Conservation (phyloP, 2,797 vertebrate species). For the Microchirus variegatus region DNA sequence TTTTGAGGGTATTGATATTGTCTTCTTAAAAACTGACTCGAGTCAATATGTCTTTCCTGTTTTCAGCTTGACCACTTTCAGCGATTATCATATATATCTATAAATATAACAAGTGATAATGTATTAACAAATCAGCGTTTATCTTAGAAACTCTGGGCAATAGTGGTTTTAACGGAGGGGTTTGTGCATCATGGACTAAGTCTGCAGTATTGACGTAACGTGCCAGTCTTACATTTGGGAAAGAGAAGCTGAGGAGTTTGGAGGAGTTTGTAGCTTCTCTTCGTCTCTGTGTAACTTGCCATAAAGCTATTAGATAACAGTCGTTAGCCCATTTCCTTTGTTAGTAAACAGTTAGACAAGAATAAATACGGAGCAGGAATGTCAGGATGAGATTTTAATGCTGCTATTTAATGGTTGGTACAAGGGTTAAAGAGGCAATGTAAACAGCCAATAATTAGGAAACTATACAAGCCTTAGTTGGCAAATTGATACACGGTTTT, state of each 20-base stretch:
- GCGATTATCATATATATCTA: slow-evolving; percentile 87
- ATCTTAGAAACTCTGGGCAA: slow-evolving; percentile 93
- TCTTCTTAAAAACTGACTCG: slow-evolving; percentile 88
- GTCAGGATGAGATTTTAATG: slow-evolving; percentile 7
- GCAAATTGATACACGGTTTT: neutral
- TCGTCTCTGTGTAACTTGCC: slow-evolving; percentile 82
- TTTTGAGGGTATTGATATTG: slow-evolving; percentile 81
- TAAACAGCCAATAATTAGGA: slow-evolving; percentile 4
- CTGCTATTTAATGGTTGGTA: slow-evolving; percentile 1
- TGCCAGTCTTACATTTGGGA: slow-evolving; percentile 90
- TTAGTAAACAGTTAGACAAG: slow-evolving; percentile 13
- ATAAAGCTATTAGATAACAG: slow-evolving; percentile 84
- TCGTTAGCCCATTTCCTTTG: slow-evolving; percentile 43
- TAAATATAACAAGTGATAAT: slow-evolving; percentile 75
- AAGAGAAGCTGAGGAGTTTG: slow-evolving; percentile 54
- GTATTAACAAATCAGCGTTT: slow-evolving; percentile 84
- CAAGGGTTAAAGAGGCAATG: slow-evolving; percentile 1
- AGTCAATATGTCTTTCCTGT: slow-evolving; percentile 87
- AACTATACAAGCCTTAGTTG: slow-evolving; percentile 19
- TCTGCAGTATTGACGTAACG: slow-evolving; percentile 94
- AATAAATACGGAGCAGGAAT: slow-evolving; percentile 37
- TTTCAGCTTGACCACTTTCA: slow-evolving; percentile 95
- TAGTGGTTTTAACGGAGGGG: slow-evolving; percentile 88
- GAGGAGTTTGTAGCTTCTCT: slow-evolving; percentile 84
- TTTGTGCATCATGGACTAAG: slow-evolving; percentile 90